Evolutionary conservation across 2,797 vertebrate species (phyloP).

Genomic region (Mormyrus hasselquistii): DNA sequence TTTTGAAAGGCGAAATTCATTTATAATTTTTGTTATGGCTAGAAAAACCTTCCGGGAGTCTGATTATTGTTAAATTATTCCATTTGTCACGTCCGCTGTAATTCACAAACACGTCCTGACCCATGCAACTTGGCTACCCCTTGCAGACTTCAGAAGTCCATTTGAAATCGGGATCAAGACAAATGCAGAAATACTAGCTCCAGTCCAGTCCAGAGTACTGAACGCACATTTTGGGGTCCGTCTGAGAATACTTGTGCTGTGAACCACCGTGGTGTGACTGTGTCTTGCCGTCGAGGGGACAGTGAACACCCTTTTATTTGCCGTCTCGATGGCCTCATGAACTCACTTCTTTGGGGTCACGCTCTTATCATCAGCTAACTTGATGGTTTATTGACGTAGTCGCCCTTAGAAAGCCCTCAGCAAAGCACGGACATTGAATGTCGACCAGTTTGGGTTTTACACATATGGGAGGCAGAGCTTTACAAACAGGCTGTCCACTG

Average conservation of each 20-base stretch:
- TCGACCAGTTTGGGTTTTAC: not conserved
- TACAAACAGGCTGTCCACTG: not conserved
- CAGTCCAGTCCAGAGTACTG: not conserved
- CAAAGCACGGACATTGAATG: not conserved
- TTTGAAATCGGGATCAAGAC: not conserved
- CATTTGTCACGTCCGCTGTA: not conserved
- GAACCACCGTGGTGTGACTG: not conserved
- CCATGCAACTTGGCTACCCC: not conserved
- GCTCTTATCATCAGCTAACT: not conserved
- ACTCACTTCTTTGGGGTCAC: not conserved
- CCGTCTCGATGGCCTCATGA: not conserved
- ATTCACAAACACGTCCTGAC: not conserved
- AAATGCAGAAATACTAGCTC: not conserved
- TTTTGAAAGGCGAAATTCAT: not conserved
- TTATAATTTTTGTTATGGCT: not conserved
- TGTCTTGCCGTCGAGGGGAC: not conserved
- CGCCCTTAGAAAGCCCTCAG: not conserved
- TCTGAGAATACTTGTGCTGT: not conserved
- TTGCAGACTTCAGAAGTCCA: not conserved
- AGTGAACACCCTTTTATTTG: not conserved
- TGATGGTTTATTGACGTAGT: not conserved
- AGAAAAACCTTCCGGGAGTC: not conserved
- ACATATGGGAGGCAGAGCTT: not conserved
- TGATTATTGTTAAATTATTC: not conserved
- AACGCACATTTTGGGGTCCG: not conserved